Percentiles rank a stretch among this genome's conserved stretches.
Evolutionary conservation across 2,797 vertebrate species (phyloP).

Genomic region (Sebastes hubbsi): DNA sequence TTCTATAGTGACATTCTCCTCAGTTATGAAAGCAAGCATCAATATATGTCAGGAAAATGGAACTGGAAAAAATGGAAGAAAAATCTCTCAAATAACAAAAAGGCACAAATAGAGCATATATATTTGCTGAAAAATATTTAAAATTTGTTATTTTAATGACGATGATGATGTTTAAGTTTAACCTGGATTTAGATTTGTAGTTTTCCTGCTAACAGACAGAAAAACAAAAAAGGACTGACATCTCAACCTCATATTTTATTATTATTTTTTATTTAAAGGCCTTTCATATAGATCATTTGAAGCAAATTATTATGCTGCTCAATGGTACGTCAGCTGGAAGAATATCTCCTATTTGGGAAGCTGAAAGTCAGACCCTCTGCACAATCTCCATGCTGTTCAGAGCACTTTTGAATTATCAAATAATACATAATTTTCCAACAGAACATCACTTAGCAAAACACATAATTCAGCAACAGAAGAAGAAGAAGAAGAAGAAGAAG

Average conservation of each 20-base stretch:
- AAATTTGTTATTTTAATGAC: background rate
- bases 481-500: background rate
- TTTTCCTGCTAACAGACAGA: too few species aligned
- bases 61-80: background rate
- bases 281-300: background rate
- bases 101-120: background rate
- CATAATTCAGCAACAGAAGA: background rate
- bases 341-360: background rate
- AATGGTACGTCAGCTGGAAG: background rate
- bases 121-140: background rate
- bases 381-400: background rate
- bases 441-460: background rate
- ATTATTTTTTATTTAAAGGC: background rate
- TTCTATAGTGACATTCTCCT: background rate
- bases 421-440: background rate
- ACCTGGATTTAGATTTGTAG: background rate
- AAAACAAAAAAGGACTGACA: too few species aligned
- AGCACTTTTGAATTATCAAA: background rate
- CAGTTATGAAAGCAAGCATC: accelerated
- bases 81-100: background rate
- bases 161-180: background rate
- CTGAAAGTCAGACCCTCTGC: background rate
- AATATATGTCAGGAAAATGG: background rate
- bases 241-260: too few species aligned
- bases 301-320: too few species aligned